Evolutionary conservation across 2,797 vertebrate species (phyloP), one percentile per base, ranked within the genome.

Genomic region (Lepidocolaptes lacrymiger): DNA sequence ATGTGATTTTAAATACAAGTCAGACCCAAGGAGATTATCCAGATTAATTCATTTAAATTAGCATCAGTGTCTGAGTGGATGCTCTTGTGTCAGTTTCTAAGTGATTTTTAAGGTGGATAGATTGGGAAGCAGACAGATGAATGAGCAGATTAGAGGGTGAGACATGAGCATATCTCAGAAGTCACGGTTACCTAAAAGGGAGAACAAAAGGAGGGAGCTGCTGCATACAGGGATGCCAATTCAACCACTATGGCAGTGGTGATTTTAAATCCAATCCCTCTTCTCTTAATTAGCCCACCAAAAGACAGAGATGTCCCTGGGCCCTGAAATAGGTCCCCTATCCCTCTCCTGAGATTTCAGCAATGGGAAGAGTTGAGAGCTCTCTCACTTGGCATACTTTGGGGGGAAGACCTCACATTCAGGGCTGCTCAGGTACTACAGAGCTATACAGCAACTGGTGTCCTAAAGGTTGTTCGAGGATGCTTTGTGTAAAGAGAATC

Each of bases 1-100:
- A 93, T 85, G 30, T 72, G 28, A 49, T 92, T 95, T 95, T 83
- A 85, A 92, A 68, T 80, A 68, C 43, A 85, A 76, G 41, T 78
- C 72, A 68, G 20, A 58, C 37, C 54, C 61, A 72, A 75, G 49
- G 44, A 46, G 9, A 62, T 91, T 48, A 59, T 75, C 43, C 62
- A 75, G 39, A 84, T 37, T 68, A 78, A 88, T 88, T 83, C 9
- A 39, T 81, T 93, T 84, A 85, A 85, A 78, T 79, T 89, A 59
- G 32, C 36, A 64, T 68, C 37, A 64, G 18, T 77, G 36, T 68
- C 77, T 78, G 46, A 81, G n/a, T 72, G 51, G 39, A 78, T 77
- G 39, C 5, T 41, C 11, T 72, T 83, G 9, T 78, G 59, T 72
- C 24, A 36, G 36, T 82, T 83, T 85, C 54, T 68, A 76, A 37